Evolutionary conservation across 2,113 vertebrate genomes (phyloP).

Genomic region (Aegithalos caudatus): DNA sequence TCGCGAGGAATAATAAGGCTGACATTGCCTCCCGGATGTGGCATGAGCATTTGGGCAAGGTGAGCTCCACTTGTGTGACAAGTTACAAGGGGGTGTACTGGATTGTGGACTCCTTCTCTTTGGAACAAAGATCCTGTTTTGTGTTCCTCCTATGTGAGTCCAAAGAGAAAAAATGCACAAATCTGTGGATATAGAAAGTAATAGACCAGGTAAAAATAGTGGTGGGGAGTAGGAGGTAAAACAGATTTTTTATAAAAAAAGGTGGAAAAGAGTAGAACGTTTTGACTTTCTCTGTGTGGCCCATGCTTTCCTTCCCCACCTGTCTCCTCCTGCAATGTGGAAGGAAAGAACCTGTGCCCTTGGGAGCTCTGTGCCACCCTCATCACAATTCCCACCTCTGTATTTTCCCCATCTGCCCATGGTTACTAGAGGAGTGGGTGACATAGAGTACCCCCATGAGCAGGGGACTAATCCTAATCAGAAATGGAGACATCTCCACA

Average conservation of each 20-base stretch:
- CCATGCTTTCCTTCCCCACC: not conserved
- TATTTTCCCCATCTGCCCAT: not conserved
- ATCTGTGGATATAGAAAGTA: not conserved
- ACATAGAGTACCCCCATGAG: rapidly evolving
- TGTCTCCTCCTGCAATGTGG: not conserved
- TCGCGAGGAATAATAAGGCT: not conserved
- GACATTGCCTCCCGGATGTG: not conserved
- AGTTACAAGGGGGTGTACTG: not conserved
- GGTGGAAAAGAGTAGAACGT: not conserved
- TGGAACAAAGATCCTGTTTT: not conserved
- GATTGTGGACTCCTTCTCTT: not conserved
- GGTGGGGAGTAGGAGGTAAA: not conserved
- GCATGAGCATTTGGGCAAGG: rapidly evolving
- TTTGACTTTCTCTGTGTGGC: not conserved
- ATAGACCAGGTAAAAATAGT: not conserved
- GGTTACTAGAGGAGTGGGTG: rapidly evolving
- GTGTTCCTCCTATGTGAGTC: not conserved
- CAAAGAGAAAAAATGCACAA: not conserved
- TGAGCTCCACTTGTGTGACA: not conserved
- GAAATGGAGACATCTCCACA: not conserved
- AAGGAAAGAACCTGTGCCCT: not conserved
- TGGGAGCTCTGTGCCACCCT: not conserved
- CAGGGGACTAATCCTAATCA: rapidly evolving
- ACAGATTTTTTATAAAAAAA: not conserved
- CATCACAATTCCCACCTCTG: not conserved